Base-by-base conservation (phyloP, 2,113 vertebrate genomes). In the Drymodes brunneopygia region DNA sequence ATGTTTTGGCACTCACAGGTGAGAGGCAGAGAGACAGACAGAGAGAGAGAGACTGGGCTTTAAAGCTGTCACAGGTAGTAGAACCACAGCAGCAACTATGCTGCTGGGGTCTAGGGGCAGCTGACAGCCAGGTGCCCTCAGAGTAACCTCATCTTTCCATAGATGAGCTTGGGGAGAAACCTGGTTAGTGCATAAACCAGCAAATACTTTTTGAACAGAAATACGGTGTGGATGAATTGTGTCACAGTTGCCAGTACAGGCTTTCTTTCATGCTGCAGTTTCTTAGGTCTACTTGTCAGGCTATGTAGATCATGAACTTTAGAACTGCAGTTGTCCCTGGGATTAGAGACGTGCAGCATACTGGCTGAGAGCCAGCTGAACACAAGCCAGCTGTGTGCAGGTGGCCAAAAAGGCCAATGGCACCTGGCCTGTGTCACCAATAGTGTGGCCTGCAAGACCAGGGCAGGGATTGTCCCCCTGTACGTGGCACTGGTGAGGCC, bases 401-500 rank as follows among this genome's bases (percentile, higher is more conserved):
- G 31, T 83, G 40, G 15, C 18, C 62, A 28, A 10, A 29, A 23
- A 42, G 35, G 31, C 48, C 14, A 20, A 6, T 33, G 71, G 40
- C 48, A 42, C 48, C 25, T 62, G 87, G 47, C 6, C 56, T 48
- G 31, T 1, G 6, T 35, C 62, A 90, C 22, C 31, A 69, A 20
- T 19, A 0, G 15, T 5, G 62, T 48, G 22, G 10, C 70, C 71
- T 61, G 47, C 40, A 27, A 1, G 35, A 9, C 0, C n/a, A 69
- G 18, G 31, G 25, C 24, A 48, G 14, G 0, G 47, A 42, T 27
- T 42, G 28, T 50, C 8, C 23, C 19, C 1, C 15, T 12, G 8
- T 29, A 14, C 1, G 0, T 0, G 0, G 13, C 45, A 6, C 28
- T 60, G n/a, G 1, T 40, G 40, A 54, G 21, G 35, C 15, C 47